Conservation (phyloP, 2,888 invertebrate species). For the Scaptomyza parva region DNA sequence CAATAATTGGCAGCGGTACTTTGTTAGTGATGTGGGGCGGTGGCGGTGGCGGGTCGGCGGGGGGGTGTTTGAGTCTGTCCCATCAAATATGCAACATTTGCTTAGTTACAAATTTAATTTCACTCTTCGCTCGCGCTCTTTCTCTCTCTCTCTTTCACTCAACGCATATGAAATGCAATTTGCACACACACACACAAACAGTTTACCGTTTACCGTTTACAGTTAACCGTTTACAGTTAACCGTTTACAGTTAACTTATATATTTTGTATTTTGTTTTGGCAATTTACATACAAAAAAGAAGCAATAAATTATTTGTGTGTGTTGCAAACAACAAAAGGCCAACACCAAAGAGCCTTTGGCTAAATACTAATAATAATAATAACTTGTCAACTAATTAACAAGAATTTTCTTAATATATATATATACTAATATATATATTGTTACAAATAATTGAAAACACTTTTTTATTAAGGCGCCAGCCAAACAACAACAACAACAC, state of each 20-base stretch:
- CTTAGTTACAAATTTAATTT: slow-evolving; percentile 75
- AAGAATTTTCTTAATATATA: slow-evolving; percentile 25
- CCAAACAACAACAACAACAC: no score
- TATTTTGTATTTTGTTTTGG: background rate
- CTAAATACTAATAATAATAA: slow-evolving; percentile 5
- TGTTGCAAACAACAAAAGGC: slow-evolving; percentile 19
- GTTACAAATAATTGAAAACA: background rate
- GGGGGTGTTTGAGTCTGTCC: slow-evolving; percentile 15
- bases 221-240: background rate
- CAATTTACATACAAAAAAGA: background rate
- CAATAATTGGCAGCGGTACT: slow-evolving; percentile 20
- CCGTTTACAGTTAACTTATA: background rate
- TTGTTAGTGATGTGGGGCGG: background rate
- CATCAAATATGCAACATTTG: slow-evolving; percentile 76
- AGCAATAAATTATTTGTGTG: slow-evolving; percentile 44
- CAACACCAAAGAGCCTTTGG: slow-evolving; percentile 28
- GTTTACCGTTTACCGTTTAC: background rate
- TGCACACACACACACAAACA: slow-evolving; percentile 12
- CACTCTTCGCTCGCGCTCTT: background rate
- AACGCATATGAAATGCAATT: slow-evolving; percentile 50
- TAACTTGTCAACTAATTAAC: slow-evolving; percentile 32
- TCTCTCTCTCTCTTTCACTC: background rate
- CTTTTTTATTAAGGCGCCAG: background rate
- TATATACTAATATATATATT: background rate
- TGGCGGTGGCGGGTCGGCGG: background rate